These are phyloP conservation scores for Actinostola sp. DNA, from an alignment of 92 coral and sea anemone genomes.

Conservation along the genomic window DNA sequence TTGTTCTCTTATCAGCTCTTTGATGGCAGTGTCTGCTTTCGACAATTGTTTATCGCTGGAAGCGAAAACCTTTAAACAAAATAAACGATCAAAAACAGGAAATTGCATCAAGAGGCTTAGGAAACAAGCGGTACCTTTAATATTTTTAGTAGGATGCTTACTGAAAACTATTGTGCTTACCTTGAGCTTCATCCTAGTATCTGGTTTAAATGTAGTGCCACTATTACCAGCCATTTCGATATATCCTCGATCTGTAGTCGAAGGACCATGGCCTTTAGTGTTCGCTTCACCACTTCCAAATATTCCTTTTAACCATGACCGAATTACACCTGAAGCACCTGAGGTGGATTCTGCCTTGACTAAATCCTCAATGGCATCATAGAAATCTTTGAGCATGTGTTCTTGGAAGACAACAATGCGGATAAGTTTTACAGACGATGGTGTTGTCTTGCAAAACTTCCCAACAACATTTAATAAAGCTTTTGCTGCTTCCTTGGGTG, in stretches of 20 bases:
- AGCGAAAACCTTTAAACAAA: conserved; percentile 43
- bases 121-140: too few relatives aligned
- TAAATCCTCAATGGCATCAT: conserved; percentile 11
- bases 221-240: neutral
- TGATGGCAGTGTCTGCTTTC: conserved; percentile 35
- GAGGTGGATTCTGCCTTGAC: neutral
- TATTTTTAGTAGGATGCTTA: too few relatives aligned
- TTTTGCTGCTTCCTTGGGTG: conserved; percentile 57
- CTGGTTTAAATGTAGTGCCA: neutral
- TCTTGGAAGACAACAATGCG: conserved; percentile 17
- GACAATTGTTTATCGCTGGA: conserved; percentile 28
- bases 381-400: neutral
- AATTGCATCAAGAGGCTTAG: too few relatives aligned
- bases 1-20: conserved; percentile 35
- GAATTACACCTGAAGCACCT: too few relatives aligned
- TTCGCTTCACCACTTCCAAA: too few relatives aligned
- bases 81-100: too few relatives aligned
- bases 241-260: too few relatives aligned
- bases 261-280: too few relatives aligned
- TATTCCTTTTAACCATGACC: too few relatives aligned
- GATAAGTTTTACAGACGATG: neutral
- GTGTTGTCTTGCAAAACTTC: neutral
- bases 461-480: too few relatives aligned
- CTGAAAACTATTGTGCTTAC: too few relatives aligned
- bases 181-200: neutral